Evolutionary conservation across 2,888 invertebrate species (phyloP).

Genomic region (Fragum fragum): DNA sequence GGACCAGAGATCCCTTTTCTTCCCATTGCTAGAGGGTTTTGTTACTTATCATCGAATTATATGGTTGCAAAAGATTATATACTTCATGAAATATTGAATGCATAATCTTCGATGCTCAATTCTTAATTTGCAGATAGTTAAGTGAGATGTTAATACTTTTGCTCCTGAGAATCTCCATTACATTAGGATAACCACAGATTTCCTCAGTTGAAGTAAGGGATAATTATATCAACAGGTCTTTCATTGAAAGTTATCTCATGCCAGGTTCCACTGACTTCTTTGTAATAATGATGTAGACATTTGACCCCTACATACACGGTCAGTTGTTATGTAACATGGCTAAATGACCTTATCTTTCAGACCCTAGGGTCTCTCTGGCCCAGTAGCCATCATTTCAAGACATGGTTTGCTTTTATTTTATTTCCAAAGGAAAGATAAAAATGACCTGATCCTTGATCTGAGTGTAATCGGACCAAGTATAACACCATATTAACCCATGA

Average conservation of each 20-base stretch:
- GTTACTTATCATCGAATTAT: not conserved
- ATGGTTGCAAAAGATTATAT: too few relatives aligned
- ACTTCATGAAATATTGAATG: too few relatives aligned
- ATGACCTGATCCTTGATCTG: too few relatives aligned
- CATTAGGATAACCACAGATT: not conserved
- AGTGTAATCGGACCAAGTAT: too few relatives aligned
- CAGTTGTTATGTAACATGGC: conserved; percentile 12
- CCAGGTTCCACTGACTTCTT: conserved; percentile 16
- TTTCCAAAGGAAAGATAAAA: too few relatives aligned
- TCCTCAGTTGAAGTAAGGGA: not conserved
- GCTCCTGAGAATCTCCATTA: not conserved
- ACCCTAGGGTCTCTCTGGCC: conserved; percentile 22
- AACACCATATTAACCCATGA: too few relatives aligned
- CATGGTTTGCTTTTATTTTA: not conserved
- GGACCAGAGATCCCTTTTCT: not conserved
- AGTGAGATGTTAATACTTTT: not conserved
- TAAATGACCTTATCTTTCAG: conserved; percentile 19
- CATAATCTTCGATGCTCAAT: too few relatives aligned
- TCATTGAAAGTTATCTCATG: not conserved
- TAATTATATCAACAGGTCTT: conserved; percentile 28
- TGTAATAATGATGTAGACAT: conserved; percentile 61
- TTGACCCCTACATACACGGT: conserved; percentile 40
- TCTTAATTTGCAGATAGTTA: too few relatives aligned
- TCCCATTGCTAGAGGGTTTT: not conserved
- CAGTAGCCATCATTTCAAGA: not conserved